Conservation (phyloP, 2,797 vertebrate genomes). For the Lindbergichthys nudifrons region DNA sequence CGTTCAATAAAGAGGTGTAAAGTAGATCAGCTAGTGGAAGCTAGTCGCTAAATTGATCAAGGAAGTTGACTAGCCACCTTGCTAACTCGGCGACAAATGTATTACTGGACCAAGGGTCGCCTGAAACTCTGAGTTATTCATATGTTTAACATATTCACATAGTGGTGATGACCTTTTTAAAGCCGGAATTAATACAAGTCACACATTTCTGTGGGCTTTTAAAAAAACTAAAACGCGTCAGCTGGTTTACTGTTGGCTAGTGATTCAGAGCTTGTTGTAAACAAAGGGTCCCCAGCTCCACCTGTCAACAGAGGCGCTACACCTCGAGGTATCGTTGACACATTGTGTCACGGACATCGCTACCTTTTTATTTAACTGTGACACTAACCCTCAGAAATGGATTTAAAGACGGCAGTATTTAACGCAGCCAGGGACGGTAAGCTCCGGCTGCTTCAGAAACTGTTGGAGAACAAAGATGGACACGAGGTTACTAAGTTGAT, state of each 20-base stretch:
- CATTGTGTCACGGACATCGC: neutral
- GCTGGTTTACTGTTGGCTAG: constrained; percentile 41
- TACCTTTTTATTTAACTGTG: neutral
- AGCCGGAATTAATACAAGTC: neutral
- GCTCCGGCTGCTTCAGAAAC: constrained; percentile 94
- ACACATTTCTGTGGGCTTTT: neutral
- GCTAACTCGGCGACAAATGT: constrained; percentile 57
- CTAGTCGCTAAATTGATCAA: constrained; percentile 64
- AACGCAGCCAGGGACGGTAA: constrained; percentile 98
- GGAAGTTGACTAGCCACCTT: constrained; percentile 75
- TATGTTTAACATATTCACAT: neutral
- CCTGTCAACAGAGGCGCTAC: constrained; percentile 5
- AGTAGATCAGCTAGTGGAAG: constrained; percentile 44
- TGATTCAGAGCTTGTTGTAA: constrained; percentile 67
- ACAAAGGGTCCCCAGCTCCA: constrained; percentile 72
- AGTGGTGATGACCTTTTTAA: neutral
- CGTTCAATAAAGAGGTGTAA: constrained; percentile 36
- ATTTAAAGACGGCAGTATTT: constrained; percentile 98
- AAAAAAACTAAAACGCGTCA: constrained; percentile 8
- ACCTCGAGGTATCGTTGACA: neutral
- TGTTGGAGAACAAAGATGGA: constrained; percentile 95
- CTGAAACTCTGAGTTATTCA: constrained; percentile 34
- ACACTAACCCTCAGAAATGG: constrained; percentile 81
- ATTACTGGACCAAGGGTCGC: constrained; percentile 49
- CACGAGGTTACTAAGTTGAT: constrained; percentile 92